phyloP scores from a whole-genome alignment of 2,113 vertebrate species.

The Nematolebias whitei region DNA sequence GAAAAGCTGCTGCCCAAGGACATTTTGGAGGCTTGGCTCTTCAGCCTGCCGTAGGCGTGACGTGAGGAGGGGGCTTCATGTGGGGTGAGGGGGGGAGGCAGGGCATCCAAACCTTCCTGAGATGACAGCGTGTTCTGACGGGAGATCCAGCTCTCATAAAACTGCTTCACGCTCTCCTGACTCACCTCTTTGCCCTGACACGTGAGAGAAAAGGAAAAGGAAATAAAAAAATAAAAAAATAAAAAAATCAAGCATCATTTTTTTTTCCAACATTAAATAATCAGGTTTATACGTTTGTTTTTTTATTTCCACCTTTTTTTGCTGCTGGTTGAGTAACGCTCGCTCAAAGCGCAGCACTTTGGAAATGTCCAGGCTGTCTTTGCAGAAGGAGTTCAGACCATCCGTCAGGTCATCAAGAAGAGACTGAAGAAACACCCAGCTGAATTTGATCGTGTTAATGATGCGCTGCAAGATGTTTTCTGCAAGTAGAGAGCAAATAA shows the following conservation, averaged over 20 bases:
- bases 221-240: neutral
- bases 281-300: neutral
- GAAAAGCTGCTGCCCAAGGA: slow-evolving; percentile 81
- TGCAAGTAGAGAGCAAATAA: slow-evolving; percentile 26
- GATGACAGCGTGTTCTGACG: slow-evolving; percentile 59
- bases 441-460: slow-evolving; percentile 65
- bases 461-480: slow-evolving; percentile 70
- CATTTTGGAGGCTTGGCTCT: slow-evolving; percentile 55
- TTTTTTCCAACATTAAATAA: neutral
- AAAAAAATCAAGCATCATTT: neutral
- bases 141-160: slow-evolving; percentile 71
- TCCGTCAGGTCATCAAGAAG: slow-evolving; percentile 66
- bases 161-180: slow-evolving; percentile 75
- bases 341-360: slow-evolving; percentile 73
- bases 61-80: slow-evolving; percentile 26
- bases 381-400: slow-evolving; percentile 71
- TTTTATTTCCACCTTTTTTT: slow-evolving; percentile 69
- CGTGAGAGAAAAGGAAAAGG: neutral
- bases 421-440: slow-evolving; percentile 67
- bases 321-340: slow-evolving; percentile 64
- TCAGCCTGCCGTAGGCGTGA: slow-evolving; percentile 53
- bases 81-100: slow-evolving; percentile 6
- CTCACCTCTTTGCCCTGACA: slow-evolving; percentile 78
- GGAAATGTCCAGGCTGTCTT: slow-evolving; percentile 71
- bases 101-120: slow-evolving; percentile 35